Evolutionary conservation across 1,140 invertebrate species (phyloP).

Genomic region (Proales similis): DNA sequence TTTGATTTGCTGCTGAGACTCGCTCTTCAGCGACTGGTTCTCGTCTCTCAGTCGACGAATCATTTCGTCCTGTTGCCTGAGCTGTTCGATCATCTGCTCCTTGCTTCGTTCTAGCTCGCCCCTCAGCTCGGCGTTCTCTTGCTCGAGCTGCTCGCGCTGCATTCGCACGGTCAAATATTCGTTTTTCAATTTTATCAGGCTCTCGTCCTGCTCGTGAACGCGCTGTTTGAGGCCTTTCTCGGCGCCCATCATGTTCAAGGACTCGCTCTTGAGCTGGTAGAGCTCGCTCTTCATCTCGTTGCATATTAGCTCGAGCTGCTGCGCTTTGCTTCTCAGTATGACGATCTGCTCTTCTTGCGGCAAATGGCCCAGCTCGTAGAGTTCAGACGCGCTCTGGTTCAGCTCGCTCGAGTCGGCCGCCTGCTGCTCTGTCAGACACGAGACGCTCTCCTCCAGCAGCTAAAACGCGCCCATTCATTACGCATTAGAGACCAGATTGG

Average conservation of each 20-base stretch:
- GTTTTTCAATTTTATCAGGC: constrained; percentile 30
- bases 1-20: constrained; percentile 26
- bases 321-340: constrained; percentile 15
- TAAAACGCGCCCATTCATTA: too few species aligned
- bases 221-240: constrained; percentile 21
- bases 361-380: constrained; percentile 2
- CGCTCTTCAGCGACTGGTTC: not conserved
- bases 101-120: not conserved
- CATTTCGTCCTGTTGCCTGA: not conserved
- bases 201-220: constrained; percentile 26
- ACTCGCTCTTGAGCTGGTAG: constrained; percentile 17
- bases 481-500: too few species aligned
- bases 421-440: too few species aligned
- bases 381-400: too few species aligned
- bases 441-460: too few species aligned
- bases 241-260: constrained; percentile 20
- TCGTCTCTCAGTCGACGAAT: constrained; percentile 16
- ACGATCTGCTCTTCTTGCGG: constrained; percentile 25
- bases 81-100: not conserved
- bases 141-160: not conserved
- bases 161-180: constrained; percentile 16
- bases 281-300: constrained; percentile 31
- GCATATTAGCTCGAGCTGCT: constrained; percentile 10
- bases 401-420: too few species aligned
- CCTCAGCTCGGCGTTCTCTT: constrained; percentile 33